Evolutionary conservation across 2,113 vertebrate species (phyloP).

Genomic region (Felis chaus): DNA sequence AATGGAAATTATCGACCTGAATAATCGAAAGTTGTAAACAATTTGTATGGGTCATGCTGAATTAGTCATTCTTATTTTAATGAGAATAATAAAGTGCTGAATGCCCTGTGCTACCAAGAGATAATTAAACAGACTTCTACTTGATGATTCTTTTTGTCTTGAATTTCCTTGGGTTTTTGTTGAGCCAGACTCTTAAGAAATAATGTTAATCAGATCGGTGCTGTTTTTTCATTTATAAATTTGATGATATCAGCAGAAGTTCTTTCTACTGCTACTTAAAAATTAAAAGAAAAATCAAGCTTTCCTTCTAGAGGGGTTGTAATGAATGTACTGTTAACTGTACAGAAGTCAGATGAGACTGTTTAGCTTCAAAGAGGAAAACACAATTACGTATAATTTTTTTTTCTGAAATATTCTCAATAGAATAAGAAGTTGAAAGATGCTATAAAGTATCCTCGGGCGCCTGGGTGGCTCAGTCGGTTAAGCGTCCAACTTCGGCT

Average conservation of each 20-base stretch:
- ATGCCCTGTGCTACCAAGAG: neutral
- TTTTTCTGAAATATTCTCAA: neutral
- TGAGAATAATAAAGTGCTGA: neutral
- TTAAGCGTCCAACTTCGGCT: too few relatives aligned
- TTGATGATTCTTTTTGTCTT: constrained; percentile 19
- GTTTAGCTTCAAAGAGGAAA: neutral
- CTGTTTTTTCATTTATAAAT: neutral
- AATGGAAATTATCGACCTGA: constrained; percentile 3
- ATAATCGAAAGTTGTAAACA: constrained; percentile 30
- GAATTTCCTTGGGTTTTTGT: neutral
- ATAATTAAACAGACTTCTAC: neutral
- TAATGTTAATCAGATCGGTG: neutral
- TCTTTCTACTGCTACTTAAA: neutral
- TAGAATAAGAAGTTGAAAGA: neutral
- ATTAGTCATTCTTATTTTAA: constrained; percentile 48
- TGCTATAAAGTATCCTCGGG: neutral
- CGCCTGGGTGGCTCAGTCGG: too few relatives aligned
- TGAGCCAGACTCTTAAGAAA: constrained; percentile 13
- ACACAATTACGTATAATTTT: neutral
- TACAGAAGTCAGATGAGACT: neutral
- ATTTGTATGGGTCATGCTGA: neutral
- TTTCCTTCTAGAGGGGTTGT: neutral
- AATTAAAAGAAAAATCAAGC: neutral
- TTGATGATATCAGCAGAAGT: neutral
- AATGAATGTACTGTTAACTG: neutral